Conservation (phyloP, 2,888 invertebrate genomes). For the Coenonympha glycerion region DNA sequence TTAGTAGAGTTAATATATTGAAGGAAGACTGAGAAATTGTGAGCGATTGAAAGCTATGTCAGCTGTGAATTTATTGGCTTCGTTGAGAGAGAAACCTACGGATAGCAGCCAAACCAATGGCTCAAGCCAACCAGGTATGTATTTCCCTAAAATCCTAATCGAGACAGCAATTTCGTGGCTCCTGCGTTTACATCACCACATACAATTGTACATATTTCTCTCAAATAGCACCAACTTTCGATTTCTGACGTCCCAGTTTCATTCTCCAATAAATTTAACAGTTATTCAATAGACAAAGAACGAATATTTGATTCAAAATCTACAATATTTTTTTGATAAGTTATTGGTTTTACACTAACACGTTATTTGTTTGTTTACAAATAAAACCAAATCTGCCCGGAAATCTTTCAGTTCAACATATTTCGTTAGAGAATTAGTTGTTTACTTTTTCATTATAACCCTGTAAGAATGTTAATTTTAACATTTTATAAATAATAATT, state of each 20-base stretch:
- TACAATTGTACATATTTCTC: conserved; percentile 6
- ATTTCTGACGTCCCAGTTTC: conserved; percentile 19
- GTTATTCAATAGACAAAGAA: conserved; percentile 6
- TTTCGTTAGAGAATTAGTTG: not conserved
- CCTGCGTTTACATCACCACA: conserved; percentile 11
- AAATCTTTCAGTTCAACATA: no score
- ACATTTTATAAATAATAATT: no score
- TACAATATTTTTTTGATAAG: no score
- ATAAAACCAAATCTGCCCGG: not conserved
- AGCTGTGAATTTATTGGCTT: conserved; percentile 72
- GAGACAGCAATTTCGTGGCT: conserved; percentile 11
- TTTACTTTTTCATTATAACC: not conserved
- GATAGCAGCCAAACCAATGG: conserved; percentile 64
- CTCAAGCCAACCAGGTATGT: conserved; percentile 62
- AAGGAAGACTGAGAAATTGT: conserved; percentile 72
- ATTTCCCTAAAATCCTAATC: conserved; percentile 3
- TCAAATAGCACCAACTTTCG: conserved; percentile 15
- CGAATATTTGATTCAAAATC: no score
- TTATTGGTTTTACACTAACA: no score
- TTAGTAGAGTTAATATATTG: conserved; percentile 70
- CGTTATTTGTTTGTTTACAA: conserved; percentile 6
- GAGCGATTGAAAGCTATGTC: conserved; percentile 70
- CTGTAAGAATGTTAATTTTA: not conserved
- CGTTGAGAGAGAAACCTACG: conserved; percentile 69
- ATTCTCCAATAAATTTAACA: conserved; percentile 5